Conservation (phyloP, 2,888 invertebrate genomes). For the Chrysomela aeneicollis region DNA sequence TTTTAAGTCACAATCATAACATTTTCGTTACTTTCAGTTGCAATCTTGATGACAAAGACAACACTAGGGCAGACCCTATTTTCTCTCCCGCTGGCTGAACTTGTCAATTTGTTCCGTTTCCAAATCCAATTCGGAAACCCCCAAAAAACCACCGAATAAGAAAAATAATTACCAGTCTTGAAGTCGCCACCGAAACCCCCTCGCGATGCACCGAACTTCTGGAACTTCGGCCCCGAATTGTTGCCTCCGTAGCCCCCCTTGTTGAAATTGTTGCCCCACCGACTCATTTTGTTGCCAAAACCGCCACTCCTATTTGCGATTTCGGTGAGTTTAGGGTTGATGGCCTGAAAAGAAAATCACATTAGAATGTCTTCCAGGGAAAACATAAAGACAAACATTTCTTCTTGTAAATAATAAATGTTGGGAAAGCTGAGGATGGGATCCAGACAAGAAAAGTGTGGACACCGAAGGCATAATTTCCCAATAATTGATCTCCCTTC, state of each 20-base stretch:
- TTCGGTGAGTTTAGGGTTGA: slow-evolving; percentile 85
- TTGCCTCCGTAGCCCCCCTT: slow-evolving; percentile 53
- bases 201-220: slow-evolving; percentile 14
- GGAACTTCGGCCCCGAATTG: slow-evolving; percentile 26
- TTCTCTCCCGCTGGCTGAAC: no score
- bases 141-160: no score
- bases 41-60: no score
- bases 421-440: slow-evolving; percentile 71
- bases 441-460: slow-evolving; percentile 75
- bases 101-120: no score
- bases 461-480: slow-evolving; percentile 83
- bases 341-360: slow-evolving; percentile 64
- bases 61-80: no score
- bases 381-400: no score
- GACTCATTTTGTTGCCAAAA: slow-evolving; percentile 66
- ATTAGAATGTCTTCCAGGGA: slow-evolving; percentile 15
- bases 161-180: slow-evolving; percentile 19
- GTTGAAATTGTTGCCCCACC: slow-evolving; percentile 52
- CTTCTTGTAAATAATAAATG: slow-evolving; percentile 34
- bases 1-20: no score
- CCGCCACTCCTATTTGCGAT: slow-evolving; percentile 73
- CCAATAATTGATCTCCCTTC: slow-evolving; percentile 70
- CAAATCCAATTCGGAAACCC: no score
- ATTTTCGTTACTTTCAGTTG: no score
- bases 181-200: slow-evolving; percentile 21